A percentile compares a stretch with the other conserved stretches of the same genome.
phyloP scores from a whole-genome alignment of 2,888 invertebrate genomes.

The Epinotia ramella region DNA sequence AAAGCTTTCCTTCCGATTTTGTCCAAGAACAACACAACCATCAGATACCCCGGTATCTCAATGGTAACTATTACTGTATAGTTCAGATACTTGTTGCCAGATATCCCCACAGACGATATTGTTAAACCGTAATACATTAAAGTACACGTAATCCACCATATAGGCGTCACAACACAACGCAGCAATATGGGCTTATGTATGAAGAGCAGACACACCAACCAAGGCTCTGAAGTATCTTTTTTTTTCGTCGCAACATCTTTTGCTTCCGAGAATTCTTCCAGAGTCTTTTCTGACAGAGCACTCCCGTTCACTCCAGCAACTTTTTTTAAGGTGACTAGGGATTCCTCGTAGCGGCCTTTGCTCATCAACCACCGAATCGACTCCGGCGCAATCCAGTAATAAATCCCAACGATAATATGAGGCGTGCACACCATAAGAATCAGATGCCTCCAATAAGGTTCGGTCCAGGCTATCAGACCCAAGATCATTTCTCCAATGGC shows the following conservation, averaged over 20 bases:
- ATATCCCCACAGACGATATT: constrained; percentile 30
- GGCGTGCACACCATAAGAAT: constrained; percentile 87
- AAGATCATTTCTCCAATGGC: constrained; percentile 13
- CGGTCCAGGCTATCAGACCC: constrained; percentile 86
- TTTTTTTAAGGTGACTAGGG: constrained; percentile 14
- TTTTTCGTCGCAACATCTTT: not conserved
- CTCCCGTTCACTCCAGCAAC: constrained; percentile 20
- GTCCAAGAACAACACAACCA: not conserved
- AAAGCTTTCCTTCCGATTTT: constrained; percentile 27
- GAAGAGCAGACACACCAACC: constrained; percentile 18
- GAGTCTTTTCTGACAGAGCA: constrained; percentile 21
- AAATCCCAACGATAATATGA: constrained; percentile 76
- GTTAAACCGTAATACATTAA: constrained; percentile 17
- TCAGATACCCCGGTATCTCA: constrained; percentile 21
- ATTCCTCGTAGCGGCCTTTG: constrained; percentile 61
- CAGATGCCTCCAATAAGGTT: constrained; percentile 86
- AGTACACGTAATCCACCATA: constrained; percentile 12
- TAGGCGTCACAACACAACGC: constrained; percentile 3
- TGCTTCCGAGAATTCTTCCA: not conserved
- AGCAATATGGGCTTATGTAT: constrained; percentile 26
- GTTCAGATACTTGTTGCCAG: constrained; percentile 26
- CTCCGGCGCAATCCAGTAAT: constrained; percentile 87
- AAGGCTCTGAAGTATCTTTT: constrained; percentile 9
- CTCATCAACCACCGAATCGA: constrained; percentile 88
- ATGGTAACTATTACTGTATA: not conserved